Conservation (phyloP, 2,888 invertebrate genomes). For the Zele albiditarsus region DNA sequence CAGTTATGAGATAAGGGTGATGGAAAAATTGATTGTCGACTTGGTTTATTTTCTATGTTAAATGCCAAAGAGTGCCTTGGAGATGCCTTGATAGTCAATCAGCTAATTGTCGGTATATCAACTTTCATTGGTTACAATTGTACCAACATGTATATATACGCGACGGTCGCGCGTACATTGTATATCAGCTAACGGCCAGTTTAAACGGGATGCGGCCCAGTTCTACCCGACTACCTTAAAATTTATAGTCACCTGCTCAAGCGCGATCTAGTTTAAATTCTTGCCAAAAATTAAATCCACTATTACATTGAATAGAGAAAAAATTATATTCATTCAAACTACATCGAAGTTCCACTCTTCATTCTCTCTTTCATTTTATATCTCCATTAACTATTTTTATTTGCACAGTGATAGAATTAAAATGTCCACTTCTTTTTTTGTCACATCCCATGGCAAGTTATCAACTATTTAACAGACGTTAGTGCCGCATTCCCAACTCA, state of each 20-base stretch:
- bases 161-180: constrained; percentile 56
- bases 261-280: constrained; percentile 10
- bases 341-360: neutral
- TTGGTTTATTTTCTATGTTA: neutral
- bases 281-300: constrained; percentile 29
- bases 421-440: constrained; percentile 15
- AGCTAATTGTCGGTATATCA: constrained; percentile 68
- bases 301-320: neutral
- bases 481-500: constrained; percentile 45
- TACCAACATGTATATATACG: constrained; percentile 55
- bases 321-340: neutral
- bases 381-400: neutral
- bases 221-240: constrained; percentile 40
- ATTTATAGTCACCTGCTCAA: constrained; percentile 34
- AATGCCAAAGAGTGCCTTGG: constrained; percentile 16
- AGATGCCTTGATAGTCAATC: constrained; percentile 61
- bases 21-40: neutral
- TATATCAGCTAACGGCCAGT: constrained; percentile 47
- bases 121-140: constrained; percentile 69
- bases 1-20: neutral
- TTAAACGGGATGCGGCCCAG: constrained; percentile 64
- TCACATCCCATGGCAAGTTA: constrained; percentile 39
- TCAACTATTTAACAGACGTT: constrained; percentile 54
- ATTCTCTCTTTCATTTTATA: neutral
- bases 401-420: neutral